Base-by-base conservation (phyloP, 2,797 vertebrate genomes). In the Avahi laniger region DNA sequence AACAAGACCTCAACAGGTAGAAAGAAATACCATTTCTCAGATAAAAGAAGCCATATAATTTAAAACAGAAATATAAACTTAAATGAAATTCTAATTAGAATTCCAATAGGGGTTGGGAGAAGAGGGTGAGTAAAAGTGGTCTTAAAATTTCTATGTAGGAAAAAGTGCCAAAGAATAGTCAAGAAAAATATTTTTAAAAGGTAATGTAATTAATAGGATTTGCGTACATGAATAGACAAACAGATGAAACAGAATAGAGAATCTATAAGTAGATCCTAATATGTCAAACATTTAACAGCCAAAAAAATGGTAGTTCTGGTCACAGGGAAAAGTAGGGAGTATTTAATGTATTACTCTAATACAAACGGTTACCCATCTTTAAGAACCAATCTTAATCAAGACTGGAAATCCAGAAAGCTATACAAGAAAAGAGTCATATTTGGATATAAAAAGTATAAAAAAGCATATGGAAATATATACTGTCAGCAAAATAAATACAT, bases 51-150 rank as follows among this genome's bases (percentile, higher is more conserved):
- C 81, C 65, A 91, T 65, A 57, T 65, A 75, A 75, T 80, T 86
- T 76, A 65, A 85, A 94, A 75, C 28, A 70, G 41, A 93, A 93
- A 92, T 59, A 33, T 38, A 82, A 79, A 92, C 33, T 92, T 89
- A 89, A 89, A 90, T 85, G 38, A 50, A 82, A 70, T 91, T 91
- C 57, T 95, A 96, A 79, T 93, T 72, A 75, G 59, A 96, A 89
- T 91, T 26, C 12, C 33, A 96, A 57, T 54, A 59, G 22, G 15
- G 18, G n/a, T 81, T 54, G 46, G 17, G 41, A 5, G 38, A 57
- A 48, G 41, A 22, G 50, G 18, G 28, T 69, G 35, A 93, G 41
- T 83, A 75, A 91, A 93, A 90, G 7, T 81, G 43, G 79, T 57
- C 52, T 95, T 86, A 86, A 93, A 85, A 91, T 89, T 18, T 70